These are phyloP conservation scores for Thryonomys swinderianus DNA, from an alignment of 2,113 vertebrate species.

Conservation along the genomic window DNA sequence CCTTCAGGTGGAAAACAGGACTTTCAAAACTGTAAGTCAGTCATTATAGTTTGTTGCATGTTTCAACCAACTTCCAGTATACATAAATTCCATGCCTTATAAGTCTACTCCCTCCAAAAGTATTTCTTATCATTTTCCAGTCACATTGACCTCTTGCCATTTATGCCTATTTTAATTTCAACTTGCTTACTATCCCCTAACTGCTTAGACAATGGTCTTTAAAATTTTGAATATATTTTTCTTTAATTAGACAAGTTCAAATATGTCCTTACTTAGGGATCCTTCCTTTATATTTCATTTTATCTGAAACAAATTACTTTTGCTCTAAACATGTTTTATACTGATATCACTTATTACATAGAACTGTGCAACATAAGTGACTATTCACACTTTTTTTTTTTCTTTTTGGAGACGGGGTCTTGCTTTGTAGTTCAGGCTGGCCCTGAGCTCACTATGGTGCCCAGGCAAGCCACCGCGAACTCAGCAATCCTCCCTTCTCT, in stretches of 20 bases:
- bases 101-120: not conserved
- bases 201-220: not conserved
- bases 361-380: not conserved
- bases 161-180: not conserved
- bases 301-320: not conserved
- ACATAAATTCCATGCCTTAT: not conserved
- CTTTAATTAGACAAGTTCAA: not conserved
- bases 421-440: too few species aligned
- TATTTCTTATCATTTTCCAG: not conserved
- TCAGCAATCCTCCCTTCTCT: too few species aligned
- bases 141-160: not conserved
- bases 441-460: too few species aligned
- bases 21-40: not conserved
- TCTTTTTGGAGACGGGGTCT: too few species aligned
- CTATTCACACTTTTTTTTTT: not conserved
- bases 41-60: not conserved
- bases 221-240: not conserved
- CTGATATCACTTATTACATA: not conserved
- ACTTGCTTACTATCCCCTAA: not conserved
- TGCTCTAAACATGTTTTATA: not conserved
- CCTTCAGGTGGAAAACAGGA: not conserved
- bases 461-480: too few species aligned
- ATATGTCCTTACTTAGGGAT: not conserved
- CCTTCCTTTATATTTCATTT: not conserved
- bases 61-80: not conserved